Conservation (phyloP, 2,888 invertebrate species). For the Laothoe populi region DNA sequence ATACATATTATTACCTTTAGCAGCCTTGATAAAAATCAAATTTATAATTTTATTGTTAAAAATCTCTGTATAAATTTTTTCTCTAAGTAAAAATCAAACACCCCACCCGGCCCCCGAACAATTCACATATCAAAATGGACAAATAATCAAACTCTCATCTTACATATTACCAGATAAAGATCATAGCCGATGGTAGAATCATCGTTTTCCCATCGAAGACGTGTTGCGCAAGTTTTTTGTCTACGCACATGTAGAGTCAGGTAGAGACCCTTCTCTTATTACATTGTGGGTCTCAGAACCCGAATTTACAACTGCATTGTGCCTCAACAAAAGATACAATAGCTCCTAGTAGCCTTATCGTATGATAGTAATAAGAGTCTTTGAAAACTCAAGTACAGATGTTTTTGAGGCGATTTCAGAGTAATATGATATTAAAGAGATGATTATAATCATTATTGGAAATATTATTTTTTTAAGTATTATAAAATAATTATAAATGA, state of each 20-base stretch:
- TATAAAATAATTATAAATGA: not conserved
- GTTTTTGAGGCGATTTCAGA: constrained; percentile 57
- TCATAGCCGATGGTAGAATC: not conserved
- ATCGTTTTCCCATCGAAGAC: constrained; percentile 75
- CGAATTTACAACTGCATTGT: constrained; percentile 84
- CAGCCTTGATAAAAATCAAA: no score
- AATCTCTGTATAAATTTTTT: no score
- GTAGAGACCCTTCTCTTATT: constrained; percentile 46
- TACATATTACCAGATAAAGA: not conserved
- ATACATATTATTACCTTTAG: no score
- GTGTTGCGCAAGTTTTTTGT: constrained; percentile 82
- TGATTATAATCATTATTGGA: not conserved
- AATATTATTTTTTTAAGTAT: not conserved
- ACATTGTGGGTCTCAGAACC: constrained; percentile 80
- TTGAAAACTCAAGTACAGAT: constrained; percentile 70
- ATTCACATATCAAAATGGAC: not conserved
- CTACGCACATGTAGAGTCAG: constrained; percentile 81
- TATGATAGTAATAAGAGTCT: constrained; percentile 73
- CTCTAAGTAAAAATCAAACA: not conserved
- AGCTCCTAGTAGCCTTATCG: constrained; percentile 83
- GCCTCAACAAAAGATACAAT: constrained; percentile 75
- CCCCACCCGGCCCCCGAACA: not conserved
- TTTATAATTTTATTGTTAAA: no score
- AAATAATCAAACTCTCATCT: constrained; percentile 1
- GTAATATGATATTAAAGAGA: constrained; percentile 6